Conservation (phyloP, 2,113 vertebrate genomes). For the Oryctolagus cuniculus region DNA sequence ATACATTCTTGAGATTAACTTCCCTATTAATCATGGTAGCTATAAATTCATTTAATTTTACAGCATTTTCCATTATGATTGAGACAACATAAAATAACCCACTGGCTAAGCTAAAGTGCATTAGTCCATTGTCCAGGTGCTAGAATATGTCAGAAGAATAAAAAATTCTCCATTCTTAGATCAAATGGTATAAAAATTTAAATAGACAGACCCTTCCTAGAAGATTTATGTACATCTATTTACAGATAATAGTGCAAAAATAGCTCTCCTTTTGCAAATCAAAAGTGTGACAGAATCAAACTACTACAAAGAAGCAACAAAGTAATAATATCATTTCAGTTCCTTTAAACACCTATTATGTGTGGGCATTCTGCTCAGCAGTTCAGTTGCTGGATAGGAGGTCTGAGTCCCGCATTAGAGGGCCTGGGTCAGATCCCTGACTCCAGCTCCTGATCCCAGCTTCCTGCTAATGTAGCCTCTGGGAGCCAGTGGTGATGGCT, state of each 20-base stretch:
- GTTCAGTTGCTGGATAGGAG: too few relatives aligned
- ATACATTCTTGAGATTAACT: slow-evolving; percentile 1
- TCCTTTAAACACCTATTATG: not conserved
- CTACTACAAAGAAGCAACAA: not conserved
- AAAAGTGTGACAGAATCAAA: slow-evolving; percentile 34
- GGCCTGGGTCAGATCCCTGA: too few relatives aligned
- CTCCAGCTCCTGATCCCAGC: too few relatives aligned
- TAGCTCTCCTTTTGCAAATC: not conserved
- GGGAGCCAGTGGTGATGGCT: too few relatives aligned
- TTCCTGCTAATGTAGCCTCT: too few relatives aligned
- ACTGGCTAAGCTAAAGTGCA: not conserved
- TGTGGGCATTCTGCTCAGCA: not conserved
- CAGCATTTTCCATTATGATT: not conserved
- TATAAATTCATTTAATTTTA: not conserved
- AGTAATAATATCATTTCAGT: slow-evolving; percentile 22
- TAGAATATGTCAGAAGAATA: not conserved
- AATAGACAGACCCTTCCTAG: not conserved
- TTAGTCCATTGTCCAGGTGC: not conserved
- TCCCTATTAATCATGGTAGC: not conserved
- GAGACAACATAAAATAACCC: not conserved
- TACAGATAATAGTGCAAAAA: not conserved
- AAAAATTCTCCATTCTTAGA: slow-evolving; percentile 21
- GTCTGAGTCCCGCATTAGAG: too few relatives aligned
- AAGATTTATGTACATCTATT: not conserved
- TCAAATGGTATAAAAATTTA: not conserved